Evolutionary conservation across 2,113 vertebrate genomes (phyloP).

Genomic region (Menidia beryllina): DNA sequence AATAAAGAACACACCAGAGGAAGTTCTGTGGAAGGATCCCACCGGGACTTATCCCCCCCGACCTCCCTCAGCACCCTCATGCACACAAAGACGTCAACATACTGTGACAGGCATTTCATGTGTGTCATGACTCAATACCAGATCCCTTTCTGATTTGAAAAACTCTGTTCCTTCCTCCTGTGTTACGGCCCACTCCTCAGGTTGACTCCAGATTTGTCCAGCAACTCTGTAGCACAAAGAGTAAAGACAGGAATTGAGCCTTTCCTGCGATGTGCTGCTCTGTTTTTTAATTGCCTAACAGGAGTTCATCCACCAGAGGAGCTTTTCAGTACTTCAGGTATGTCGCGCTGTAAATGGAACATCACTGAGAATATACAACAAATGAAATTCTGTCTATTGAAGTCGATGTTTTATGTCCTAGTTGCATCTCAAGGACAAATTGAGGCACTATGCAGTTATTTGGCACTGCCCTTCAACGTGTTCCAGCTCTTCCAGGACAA

Average conservation of each 20-base stretch:
- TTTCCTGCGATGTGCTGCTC: constrained; percentile 91
- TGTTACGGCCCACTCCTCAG: constrained; percentile 58
- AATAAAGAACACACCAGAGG: not conserved
- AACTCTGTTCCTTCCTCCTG: not conserved
- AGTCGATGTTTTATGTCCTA: constrained; percentile 59
- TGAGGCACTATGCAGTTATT: constrained; percentile 91
- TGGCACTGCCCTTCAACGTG: constrained; percentile 92
- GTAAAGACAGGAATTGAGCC: constrained; percentile 89
- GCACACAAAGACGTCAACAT: no score
- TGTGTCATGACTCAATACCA: no score
- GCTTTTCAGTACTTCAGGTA: constrained; percentile 79
- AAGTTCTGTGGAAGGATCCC: not conserved
- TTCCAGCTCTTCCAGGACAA: constrained; percentile 95
- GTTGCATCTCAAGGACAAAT: constrained; percentile 87
- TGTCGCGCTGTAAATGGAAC: not conserved
- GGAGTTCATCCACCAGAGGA: constrained; percentile 94
- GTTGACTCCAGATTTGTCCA: constrained; percentile 79
- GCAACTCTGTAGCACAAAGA: constrained; percentile 86
- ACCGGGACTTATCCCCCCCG: no score
- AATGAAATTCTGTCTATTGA: not conserved
- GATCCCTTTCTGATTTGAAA: not conserved
- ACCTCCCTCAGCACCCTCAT: no score
- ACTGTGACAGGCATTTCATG: no score
- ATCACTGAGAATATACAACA: not conserved
- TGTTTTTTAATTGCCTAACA: constrained; percentile 95